phyloP scores from a whole-genome alignment of 2,113 vertebrate species.

The Opisthocomus hoazin region DNA sequence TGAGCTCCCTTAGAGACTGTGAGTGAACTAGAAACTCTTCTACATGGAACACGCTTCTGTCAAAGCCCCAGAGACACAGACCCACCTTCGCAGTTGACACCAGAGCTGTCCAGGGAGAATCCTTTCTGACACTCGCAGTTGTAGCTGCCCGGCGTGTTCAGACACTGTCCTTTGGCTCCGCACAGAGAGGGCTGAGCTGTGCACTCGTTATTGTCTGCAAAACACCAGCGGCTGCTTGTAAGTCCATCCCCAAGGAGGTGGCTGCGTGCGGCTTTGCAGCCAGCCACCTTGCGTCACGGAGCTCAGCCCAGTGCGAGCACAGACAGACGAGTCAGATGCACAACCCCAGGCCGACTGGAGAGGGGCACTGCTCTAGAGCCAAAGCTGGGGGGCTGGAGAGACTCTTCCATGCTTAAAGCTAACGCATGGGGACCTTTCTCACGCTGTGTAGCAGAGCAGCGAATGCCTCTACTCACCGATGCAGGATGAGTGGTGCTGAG shows the following conservation, averaged over 20 bases:
- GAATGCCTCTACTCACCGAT: slow-evolving; percentile 75
- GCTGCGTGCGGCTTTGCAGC: neutral
- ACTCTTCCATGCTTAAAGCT: neutral
- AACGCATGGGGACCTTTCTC: accelerated
- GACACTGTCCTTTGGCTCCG: slow-evolving; percentile 80
- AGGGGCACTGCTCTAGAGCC: neutral
- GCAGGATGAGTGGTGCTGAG: slow-evolving; percentile 89
- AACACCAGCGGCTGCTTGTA: neutral
- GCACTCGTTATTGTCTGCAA: slow-evolving; percentile 89
- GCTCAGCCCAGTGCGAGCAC: neutral
- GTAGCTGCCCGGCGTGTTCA: slow-evolving; percentile 89
- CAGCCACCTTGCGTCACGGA: accelerated
- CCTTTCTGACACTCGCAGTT: slow-evolving; percentile 90
- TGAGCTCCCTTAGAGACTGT: neutral
- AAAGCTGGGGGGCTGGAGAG: neutral
- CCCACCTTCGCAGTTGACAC: slow-evolving; percentile 86
- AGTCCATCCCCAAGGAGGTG: accelerated
- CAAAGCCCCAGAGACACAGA: neutral
- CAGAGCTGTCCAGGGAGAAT: slow-evolving; percentile 82
- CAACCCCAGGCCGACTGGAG: neutral
- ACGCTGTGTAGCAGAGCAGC: neutral
- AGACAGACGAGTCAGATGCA: neutral
- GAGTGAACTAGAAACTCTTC: neutral
- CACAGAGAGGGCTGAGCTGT: slow-evolving; percentile 75
- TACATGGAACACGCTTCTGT: accelerated